These are phyloP conservation scores for Larimichthys polyactis DNA, from an alignment of 2,113 vertebrate genomes.

Conservation along the genomic window DNA sequence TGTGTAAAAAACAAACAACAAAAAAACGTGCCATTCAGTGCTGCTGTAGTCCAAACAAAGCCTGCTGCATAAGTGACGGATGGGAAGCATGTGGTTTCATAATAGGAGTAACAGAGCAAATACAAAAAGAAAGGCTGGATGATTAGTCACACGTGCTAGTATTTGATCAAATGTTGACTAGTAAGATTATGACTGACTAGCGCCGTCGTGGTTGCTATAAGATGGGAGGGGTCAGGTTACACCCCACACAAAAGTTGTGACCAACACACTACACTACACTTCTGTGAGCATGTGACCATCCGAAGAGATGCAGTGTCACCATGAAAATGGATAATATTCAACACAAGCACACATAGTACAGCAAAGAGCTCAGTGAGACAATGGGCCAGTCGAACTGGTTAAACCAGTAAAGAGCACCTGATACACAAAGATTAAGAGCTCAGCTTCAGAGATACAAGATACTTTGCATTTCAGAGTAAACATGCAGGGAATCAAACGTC, in stretches of 20 bases:
- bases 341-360: conserved; percentile 5
- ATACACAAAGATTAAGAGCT: conserved; percentile 13
- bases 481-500: neutral
- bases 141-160: neutral
- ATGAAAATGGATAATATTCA: neutral
- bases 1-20: neutral
- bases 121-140: neutral
- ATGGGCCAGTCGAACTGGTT: conserved; percentile 61
- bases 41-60: conserved; percentile 3
- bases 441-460: conserved; percentile 16
- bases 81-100: conserved; percentile 8
- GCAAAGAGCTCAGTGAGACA: conserved; percentile 9
- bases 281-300: conserved; percentile 7
- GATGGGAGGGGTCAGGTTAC: conserved; percentile 60
- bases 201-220: neutral
- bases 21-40: neutral
- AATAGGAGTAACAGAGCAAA: neutral
- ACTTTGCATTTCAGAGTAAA: conserved; percentile 28
- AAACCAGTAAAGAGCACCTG: conserved; percentile 52
- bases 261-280: neutral
- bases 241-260: conserved; percentile 37
- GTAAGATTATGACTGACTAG: neutral
- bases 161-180: conserved; percentile 1
- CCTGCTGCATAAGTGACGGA: neutral
- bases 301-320: neutral